These are phyloP conservation scores for Pristionchus pacificus DNA, from an alignment of 1,140 invertebrate species.

Conservation along the genomic window DNA sequence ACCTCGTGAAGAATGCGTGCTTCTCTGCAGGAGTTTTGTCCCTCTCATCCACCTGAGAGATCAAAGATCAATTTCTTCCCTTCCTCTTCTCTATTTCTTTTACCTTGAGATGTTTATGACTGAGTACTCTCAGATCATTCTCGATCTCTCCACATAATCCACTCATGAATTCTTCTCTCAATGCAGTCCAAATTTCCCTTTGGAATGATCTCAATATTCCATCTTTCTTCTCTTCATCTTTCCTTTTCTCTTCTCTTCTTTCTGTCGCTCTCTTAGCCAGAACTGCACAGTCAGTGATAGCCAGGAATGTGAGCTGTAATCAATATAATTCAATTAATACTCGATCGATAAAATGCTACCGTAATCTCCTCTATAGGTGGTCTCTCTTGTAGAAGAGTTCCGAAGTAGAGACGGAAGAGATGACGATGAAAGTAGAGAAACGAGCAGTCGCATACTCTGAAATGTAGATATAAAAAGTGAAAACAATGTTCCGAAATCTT, in stretches of 20 bases:
- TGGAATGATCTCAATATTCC: neutral
- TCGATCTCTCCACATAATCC: slow-evolving; percentile 11
- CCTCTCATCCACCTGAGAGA: neutral
- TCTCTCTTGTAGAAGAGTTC: slow-evolving; percentile 3
- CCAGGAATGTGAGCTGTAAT: neutral
- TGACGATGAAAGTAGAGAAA: slow-evolving; percentile 11
- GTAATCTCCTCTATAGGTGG: neutral
- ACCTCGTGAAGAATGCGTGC: slow-evolving; percentile 3
- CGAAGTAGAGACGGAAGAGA: slow-evolving; percentile 8
- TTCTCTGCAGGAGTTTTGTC: slow-evolving; percentile 9
- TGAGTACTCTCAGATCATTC: slow-evolving; percentile 20
- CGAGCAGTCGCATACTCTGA: slow-evolving; percentile 13
- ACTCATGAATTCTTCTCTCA: neutral
- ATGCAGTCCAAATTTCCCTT: neutral
- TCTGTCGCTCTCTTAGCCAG: no score
- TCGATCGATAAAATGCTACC: neutral
- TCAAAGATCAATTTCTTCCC: neutral
- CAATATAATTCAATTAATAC: neutral
- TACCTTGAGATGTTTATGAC: slow-evolving; percentile 20
- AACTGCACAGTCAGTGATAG: neutral
- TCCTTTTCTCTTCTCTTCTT: no score
- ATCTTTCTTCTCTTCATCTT: neutral
- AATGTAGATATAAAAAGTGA: no score
- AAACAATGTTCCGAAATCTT: no score
- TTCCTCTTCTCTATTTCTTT: neutral